Conservation (phyloP, 2,113 vertebrate species). For the Cygnus atratus region DNA sequence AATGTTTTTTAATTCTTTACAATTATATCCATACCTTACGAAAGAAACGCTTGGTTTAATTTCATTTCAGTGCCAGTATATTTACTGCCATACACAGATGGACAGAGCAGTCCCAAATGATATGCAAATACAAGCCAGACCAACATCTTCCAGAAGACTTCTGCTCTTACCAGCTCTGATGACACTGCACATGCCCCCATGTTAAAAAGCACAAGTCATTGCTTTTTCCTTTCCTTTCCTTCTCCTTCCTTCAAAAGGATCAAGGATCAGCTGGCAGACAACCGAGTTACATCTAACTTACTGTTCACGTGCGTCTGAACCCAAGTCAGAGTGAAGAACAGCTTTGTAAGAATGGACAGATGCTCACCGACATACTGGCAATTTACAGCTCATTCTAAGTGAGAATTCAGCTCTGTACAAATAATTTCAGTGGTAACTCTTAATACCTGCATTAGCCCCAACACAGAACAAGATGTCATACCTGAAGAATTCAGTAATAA, state of each 20-base stretch:
- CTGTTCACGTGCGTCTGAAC: neutral
- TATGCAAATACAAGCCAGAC: neutral
- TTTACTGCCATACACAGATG: neutral
- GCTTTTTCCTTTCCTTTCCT: neutral
- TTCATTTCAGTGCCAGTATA: neutral
- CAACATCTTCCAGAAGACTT: neutral
- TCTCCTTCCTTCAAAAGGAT: neutral
- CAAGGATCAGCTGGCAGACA: neutral
- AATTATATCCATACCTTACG: neutral
- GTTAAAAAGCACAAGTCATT: neutral
- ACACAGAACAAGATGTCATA: neutral
- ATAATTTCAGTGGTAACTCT: neutral
- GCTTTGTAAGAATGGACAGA: neutral
- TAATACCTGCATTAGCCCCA: neutral
- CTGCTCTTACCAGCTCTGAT: neutral
- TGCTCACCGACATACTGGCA: neutral
- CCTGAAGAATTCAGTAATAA: neutral
- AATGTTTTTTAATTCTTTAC: neutral
- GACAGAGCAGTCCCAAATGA: too few species aligned
- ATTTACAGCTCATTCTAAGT: neutral
- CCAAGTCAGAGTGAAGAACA: neutral
- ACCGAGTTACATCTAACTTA: neutral
- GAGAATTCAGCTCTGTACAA: neutral
- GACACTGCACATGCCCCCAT: rapidly evolving
- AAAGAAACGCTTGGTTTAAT: neutral